These are phyloP conservation scores for Porites rus DNA, from an alignment of 92 coral and sea anemone species.

Conservation along the genomic window DNA sequence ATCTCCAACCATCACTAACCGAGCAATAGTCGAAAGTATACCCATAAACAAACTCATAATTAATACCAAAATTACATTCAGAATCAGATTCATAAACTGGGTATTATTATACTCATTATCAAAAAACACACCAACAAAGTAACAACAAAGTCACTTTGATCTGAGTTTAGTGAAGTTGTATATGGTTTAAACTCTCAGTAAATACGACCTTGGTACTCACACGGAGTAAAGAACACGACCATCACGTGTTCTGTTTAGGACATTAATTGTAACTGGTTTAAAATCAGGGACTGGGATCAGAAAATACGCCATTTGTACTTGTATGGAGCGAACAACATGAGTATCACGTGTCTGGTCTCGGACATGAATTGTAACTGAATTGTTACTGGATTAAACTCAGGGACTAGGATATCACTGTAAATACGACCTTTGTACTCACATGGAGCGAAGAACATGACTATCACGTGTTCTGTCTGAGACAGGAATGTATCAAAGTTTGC, in stretches of 20 bases:
- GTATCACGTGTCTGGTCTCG: conserved; percentile 76
- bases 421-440: conserved; percentile 69
- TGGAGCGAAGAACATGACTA: conserved; percentile 95
- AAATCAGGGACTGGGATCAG: background rate
- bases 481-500: conserved; percentile 74
- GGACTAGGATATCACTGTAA: background rate
- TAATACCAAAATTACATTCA: too few species aligned
- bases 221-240: conserved; percentile 95
- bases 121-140: too few species aligned
- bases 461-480: conserved; percentile 74
- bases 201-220: conserved; percentile 59
- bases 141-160: too few species aligned
- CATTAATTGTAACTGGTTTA: conserved; percentile 28
- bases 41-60: too few species aligned
- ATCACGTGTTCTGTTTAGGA: conserved; percentile 77
- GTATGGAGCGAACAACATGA: conserved; percentile 95
- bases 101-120: too few species aligned
- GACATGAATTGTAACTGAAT: conserved; percentile 48
- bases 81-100: too few species aligned
- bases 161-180: too few species aligned
- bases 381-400: too few species aligned
- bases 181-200: too few species aligned
- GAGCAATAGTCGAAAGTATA: too few species aligned
- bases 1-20: too few species aligned
- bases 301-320: conserved; percentile 38